Base-by-base conservation (phyloP, 2,797 vertebrate genomes). In the Morus bassanus region DNA sequence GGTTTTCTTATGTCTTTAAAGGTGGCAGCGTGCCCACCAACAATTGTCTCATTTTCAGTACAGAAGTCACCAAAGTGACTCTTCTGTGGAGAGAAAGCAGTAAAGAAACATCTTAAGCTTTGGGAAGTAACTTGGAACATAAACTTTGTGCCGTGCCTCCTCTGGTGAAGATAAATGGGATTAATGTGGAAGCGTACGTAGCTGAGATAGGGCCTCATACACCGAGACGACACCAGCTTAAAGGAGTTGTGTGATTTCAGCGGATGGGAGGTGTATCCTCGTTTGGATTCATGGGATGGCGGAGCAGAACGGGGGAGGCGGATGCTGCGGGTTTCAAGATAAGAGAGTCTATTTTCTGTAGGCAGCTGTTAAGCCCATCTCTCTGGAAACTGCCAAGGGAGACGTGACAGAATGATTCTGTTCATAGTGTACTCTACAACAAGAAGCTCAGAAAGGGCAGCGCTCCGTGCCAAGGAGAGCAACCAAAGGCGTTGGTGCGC, bases 1-100 rank as follows among this genome's bases (percentile, higher is more conserved):
- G 24, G 31, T 89, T 88, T 65, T 69, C 43, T 93, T 90, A 41
- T 1, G 23, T 95, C 87, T 95, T 92, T 78, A 27, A 93, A 60
- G 57, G 78, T 72, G 93, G 92, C 69, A n/a, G 37, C 15, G 14
- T 37, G 61, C 59, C 93, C 69, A 63, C 69, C 8, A 2, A 33
- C 48, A 70, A 13, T 41, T 70, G 28, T 61, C 65, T 81, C 57
- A 22, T 69, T 65, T 94, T 68, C 61, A 14, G 25, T 78, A 25
- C 60, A 28, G 43, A 37, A 75, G 89, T 94, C 89, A 64, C 72
- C 61, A 24, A 57, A 41, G 46, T 85, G 88, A 70, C 88, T 94
- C 67, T 54, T 43, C 31, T 30, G 30, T 57, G 91, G 78, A 39
- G 53, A 51, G 56, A 63, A 91, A 81, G n/a, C 48, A 9, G 50